phyloP scores from a whole-genome alignment of 2,888 invertebrate species.

The Drosophila subsilvestris region DNA sequence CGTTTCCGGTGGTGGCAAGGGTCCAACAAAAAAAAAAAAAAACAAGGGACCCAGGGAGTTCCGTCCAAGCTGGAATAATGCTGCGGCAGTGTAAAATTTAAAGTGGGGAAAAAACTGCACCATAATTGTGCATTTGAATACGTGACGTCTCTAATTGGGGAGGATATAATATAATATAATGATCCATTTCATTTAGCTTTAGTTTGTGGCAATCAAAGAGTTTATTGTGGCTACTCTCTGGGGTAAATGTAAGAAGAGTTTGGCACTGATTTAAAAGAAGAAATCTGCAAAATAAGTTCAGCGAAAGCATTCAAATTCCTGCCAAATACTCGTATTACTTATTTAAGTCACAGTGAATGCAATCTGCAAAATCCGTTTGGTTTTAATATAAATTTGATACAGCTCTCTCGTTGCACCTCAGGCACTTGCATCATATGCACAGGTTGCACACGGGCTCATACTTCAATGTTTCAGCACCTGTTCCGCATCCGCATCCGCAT shows the following conservation, averaged over 20 bases:
- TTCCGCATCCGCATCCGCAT: neutral
- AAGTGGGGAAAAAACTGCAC: neutral
- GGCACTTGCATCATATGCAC: neutral
- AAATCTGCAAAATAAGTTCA: no score
- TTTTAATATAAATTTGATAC: neutral
- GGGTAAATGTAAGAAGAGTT: no score
- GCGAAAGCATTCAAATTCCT: neutral
- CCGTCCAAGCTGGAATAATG: conserved; percentile 30
- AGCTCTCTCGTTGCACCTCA: neutral
- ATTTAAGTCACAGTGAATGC: neutral
- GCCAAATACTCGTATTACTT: neutral
- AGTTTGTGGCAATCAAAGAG: no score
- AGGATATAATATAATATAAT: neutral
- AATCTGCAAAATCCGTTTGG: neutral
- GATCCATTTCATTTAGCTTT: no score
- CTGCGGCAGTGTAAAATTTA: conserved; percentile 65
- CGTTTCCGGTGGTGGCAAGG: conserved; percentile 21
- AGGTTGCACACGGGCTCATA: neutral
- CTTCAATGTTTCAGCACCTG: conserved; percentile 21
- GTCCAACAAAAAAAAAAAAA: neutral
- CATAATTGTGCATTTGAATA: conserved; percentile 49
- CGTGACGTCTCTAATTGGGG: conserved; percentile 54
- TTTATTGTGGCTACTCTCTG: no score
- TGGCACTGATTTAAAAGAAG: no score
- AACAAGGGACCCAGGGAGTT: neutral